Evolutionary conservation across 2,113 vertebrate species (phyloP).

Genomic region (Lepus europaeus): DNA sequence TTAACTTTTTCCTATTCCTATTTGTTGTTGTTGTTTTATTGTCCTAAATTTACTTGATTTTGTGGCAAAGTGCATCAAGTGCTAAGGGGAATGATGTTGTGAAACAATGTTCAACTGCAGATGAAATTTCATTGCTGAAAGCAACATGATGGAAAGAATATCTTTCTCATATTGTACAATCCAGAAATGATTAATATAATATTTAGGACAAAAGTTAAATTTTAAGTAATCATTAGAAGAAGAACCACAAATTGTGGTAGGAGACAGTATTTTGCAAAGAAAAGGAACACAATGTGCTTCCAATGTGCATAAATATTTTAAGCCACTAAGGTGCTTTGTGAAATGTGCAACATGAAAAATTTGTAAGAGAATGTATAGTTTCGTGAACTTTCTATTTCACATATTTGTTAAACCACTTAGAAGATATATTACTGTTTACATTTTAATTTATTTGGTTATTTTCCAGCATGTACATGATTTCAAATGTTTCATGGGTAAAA

Average conservation of each 20-base stretch:
- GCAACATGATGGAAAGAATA: neutral
- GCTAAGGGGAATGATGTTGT: neutral
- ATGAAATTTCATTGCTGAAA: constrained; percentile 65
- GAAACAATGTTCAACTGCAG: constrained; percentile 55
- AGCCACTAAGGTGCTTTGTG: neutral
- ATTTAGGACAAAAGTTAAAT: constrained; percentile 37
- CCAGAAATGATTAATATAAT: neutral
- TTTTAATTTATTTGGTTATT: neutral
- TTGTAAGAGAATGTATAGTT: neutral
- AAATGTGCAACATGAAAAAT: neutral
- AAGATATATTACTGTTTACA: neutral
- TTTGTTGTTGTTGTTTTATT: constrained; percentile 1
- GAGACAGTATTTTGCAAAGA: neutral
- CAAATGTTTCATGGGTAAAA: neutral
- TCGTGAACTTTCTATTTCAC: neutral
- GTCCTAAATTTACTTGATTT: constrained; percentile 19
- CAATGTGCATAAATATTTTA: neutral
- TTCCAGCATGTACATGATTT: neutral
- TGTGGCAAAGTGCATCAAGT: neutral
- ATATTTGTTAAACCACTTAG: neutral
- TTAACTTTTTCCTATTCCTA: neutral
- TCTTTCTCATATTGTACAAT: neutral
- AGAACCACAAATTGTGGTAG: neutral
- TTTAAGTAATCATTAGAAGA: constrained; percentile 45
- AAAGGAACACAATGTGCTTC: neutral